Percentiles rank a stretch among this genome's conserved stretches.
phyloP scores from a whole-genome alignment of 2,797 vertebrate species.

The Loriculus beryllinus region DNA sequence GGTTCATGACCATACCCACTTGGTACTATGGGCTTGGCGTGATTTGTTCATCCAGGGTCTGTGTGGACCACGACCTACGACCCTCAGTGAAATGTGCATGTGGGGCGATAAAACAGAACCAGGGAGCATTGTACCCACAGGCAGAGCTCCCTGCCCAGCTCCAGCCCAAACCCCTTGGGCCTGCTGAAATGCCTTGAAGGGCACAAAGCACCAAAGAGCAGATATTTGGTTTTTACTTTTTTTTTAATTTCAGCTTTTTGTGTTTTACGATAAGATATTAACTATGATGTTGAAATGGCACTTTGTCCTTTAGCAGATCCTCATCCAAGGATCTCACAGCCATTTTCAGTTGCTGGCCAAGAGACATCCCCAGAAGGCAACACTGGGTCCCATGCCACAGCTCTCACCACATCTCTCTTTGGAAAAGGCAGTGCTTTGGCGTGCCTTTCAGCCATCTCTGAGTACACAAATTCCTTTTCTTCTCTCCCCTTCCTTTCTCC shows the following conservation, averaged over 20 bases:
- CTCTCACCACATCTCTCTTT: background rate
- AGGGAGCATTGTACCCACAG: fast-evolving
- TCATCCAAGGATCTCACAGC: background rate
- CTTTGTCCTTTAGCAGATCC: background rate
- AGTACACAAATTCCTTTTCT: slow-evolving; percentile 14
- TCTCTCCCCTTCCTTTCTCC: background rate
- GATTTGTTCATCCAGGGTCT: background rate
- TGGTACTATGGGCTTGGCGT: fast-evolving
- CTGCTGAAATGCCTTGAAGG: background rate
- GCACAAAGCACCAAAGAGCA: background rate
- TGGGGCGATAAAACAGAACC: fast-evolving
- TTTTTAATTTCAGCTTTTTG: background rate
- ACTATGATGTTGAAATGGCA: background rate
- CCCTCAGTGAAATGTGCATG: fast-evolving
- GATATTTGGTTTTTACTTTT: too few relatives aligned
- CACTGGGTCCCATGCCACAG: fast-evolving
- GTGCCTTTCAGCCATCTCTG: background rate
- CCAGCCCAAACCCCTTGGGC: background rate
- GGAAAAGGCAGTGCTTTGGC: background rate
- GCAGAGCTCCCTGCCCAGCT: fast-evolving
- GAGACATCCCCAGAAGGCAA: background rate
- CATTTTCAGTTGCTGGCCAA: fast-evolving
- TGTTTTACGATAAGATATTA: background rate
- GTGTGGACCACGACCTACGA: fast-evolving
- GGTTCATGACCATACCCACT: fast-evolving